Evolutionary conservation across 2,797 vertebrate genomes (phyloP).

Genomic region (Squalus acanthias): DNA sequence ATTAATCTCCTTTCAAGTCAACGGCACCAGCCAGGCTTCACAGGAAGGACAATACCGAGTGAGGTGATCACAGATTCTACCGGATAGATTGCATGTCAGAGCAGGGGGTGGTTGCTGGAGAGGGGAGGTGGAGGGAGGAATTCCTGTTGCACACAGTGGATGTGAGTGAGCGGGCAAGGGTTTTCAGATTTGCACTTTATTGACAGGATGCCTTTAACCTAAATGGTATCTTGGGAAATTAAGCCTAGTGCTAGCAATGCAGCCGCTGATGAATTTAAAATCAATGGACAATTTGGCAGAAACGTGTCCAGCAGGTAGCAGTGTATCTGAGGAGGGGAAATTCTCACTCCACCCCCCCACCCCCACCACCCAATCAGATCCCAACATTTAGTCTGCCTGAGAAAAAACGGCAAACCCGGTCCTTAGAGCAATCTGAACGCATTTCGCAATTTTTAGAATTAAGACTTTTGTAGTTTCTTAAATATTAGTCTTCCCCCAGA

Average conservation of each 20-base stretch:
- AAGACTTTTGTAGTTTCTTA: neutral
- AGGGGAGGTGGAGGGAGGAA: neutral
- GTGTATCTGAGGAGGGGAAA: neutral
- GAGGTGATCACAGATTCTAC: neutral
- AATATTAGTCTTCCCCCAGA: neutral
- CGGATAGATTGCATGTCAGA: neutral
- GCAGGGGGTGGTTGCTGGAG: neutral
- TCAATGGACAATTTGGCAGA: conserved; percentile 39
- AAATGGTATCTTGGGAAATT: conserved; percentile 41
- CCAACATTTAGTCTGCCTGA: neutral
- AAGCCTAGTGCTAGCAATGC: conserved; percentile 36
- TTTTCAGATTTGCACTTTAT: conserved; percentile 35
- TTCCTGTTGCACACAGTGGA: neutral
- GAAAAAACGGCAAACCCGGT: too few relatives aligned
- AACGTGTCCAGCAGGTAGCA: conserved; percentile 16
- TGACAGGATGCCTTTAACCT: conserved; percentile 38
- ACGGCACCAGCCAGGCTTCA: neutral
- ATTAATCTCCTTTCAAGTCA: neutral
- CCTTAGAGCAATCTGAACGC: neutral
- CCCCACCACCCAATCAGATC: neutral
- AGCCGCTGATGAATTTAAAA: conserved; percentile 40
- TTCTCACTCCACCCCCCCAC: neutral
- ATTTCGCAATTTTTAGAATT: neutral
- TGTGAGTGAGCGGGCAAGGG: conserved; percentile 11
- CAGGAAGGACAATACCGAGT: too few relatives aligned